Percentiles rank a stretch among this genome's conserved stretches.
These are phyloP conservation scores for Apamea crenata DNA, from an alignment of 2,888 invertebrate species.

Conservation along the genomic window DNA sequence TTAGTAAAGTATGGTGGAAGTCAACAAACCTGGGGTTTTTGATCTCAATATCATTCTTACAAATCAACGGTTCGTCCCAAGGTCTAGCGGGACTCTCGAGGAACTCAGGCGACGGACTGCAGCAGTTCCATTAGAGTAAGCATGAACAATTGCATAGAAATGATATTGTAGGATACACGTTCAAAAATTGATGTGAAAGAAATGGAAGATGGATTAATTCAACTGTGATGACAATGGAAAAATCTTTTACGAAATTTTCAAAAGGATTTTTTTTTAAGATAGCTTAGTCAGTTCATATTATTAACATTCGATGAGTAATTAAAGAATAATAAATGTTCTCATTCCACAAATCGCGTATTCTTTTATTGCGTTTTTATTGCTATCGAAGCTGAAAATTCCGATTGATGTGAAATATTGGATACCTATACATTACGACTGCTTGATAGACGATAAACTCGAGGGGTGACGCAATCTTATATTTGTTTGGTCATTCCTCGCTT, in stretches of 20 bases:
- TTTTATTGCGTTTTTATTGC: slow-evolving; percentile 37
- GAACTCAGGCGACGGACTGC: slow-evolving; percentile 89
- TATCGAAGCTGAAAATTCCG: slow-evolving; percentile 13
- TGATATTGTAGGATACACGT: neutral
- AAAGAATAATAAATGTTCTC: slow-evolving; percentile 29
- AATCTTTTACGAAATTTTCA: neutral
- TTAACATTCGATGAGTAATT: slow-evolving; percentile 12
- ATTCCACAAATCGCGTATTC: slow-evolving; percentile 1
- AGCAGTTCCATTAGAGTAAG: slow-evolving; percentile 64
- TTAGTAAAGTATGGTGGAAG: neutral
- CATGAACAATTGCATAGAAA: slow-evolving; percentile 54
- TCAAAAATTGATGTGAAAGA: neutral
- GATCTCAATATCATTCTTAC: slow-evolving; percentile 79
- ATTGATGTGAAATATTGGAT: slow-evolving; percentile 38
- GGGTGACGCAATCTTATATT: slow-evolving; percentile 32
- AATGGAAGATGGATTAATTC: neutral
- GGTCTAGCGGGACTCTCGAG: slow-evolving; percentile 89
- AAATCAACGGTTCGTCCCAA: slow-evolving; percentile 90
- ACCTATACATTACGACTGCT: slow-evolving; percentile 14
- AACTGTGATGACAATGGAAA: neutral
- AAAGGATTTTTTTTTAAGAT: neutral
- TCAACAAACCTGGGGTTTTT: slow-evolving; percentile 75
- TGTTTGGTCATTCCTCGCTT: neutral
- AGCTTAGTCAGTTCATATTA: neutral
- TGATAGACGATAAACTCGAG: slow-evolving; percentile 23